Evolutionary conservation across 2,113 vertebrate species (phyloP).

Genomic region (Salvelinus fontinalis): DNA sequence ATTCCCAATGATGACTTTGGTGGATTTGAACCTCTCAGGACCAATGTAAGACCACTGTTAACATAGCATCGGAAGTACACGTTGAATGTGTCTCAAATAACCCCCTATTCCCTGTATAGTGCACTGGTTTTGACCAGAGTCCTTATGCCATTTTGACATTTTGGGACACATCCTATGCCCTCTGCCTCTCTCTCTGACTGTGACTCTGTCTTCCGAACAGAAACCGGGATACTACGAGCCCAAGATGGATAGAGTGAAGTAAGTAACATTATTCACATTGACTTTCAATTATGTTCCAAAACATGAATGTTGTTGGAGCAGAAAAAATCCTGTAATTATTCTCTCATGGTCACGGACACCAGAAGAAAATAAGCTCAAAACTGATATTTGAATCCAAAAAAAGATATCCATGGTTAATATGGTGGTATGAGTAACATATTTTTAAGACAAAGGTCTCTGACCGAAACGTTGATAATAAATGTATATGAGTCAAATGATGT

Average conservation of each 20-base stretch:
- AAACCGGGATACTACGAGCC: constrained; percentile 85
- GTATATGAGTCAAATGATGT: too few species aligned
- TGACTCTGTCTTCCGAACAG: constrained; percentile 57
- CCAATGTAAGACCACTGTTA: constrained; percentile 72
- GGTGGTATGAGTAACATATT: not conserved
- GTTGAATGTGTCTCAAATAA: not conserved
- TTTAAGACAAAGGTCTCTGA: too few species aligned
- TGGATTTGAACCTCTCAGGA: constrained; percentile 77
- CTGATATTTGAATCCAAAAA: not conserved
- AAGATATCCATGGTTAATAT: not conserved
- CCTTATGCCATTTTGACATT: too few species aligned
- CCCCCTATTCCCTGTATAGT: not conserved
- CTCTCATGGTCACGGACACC: not conserved
- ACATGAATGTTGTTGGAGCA: not conserved
- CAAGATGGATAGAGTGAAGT: constrained; percentile 68
- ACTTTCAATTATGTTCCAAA: not conserved
- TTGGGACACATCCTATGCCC: not conserved
- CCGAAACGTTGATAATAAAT: too few species aligned
- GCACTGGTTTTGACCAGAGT: too few species aligned
- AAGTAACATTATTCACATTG: constrained; percentile 53
- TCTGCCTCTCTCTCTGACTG: not conserved
- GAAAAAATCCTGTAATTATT: too few species aligned
- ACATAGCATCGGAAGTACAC: not conserved
- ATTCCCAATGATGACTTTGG: constrained; percentile 79
- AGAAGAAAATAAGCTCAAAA: not conserved